Percentiles rank a stretch among this genome's conserved stretches.
Evolutionary conservation across 2,113 vertebrate genomes (phyloP).

Genomic region (Phainopepla nitens): DNA sequence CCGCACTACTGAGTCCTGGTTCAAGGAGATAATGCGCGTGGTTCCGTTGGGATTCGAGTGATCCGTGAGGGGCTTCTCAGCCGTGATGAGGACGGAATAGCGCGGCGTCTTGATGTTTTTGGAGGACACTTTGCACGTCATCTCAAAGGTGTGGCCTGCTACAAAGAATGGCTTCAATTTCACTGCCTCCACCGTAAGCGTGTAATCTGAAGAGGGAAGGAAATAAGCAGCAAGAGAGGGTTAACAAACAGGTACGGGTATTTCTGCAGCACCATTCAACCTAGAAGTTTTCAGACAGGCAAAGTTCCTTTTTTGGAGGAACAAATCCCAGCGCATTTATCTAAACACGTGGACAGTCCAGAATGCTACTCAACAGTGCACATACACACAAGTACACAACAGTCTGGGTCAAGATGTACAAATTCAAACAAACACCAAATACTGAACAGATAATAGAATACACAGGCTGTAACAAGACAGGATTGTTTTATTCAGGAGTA

Average conservation of each 20-base stretch:
- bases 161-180: constrained; percentile 81
- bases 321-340: not conserved
- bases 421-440: not conserved
- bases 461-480: not conserved
- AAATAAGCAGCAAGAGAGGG: not conserved
- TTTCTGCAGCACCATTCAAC: not conserved
- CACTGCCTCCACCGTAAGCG: constrained; percentile 76
- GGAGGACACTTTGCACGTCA: constrained; percentile 84
- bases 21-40: constrained; percentile 85
- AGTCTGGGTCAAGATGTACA: not conserved
- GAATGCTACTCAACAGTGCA: not conserved
- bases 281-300: not conserved
- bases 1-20: constrained; percentile 82
- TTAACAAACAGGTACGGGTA: not conserved
- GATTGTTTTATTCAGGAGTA: not conserved
- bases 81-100: constrained; percentile 86
- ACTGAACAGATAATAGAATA: not conserved
- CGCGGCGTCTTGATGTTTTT: constrained; percentile 85
- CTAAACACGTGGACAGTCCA: not conserved
- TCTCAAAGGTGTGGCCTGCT: constrained; percentile 92
- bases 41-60: constrained; percentile 50
- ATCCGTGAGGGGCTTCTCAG: constrained; percentile 71
- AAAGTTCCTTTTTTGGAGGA: not conserved
- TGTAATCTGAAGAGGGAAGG: constrained; percentile 69
- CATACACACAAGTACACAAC: not conserved